Evolutionary conservation across 2,888 invertebrate genomes (phyloP), one percentile per base, ranked within the genome.

Genomic region (Sycophila texana): DNA sequence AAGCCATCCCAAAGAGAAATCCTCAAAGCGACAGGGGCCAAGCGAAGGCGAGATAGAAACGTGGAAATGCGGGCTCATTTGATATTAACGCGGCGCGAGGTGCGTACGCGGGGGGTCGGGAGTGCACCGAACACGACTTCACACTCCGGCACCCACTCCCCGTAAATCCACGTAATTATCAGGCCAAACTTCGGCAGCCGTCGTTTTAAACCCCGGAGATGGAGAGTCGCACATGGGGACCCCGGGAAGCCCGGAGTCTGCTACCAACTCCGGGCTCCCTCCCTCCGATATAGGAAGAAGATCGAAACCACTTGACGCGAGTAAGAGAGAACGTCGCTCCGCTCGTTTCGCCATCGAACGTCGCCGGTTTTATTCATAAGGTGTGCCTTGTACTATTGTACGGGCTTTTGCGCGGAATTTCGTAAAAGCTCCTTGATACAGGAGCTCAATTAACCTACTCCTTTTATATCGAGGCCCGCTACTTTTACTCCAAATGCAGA

Each of bases 81-180:
- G 89, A 88, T 90, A 90, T 90, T 90, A 89, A 84, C 85, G 84
- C 84, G 83, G 83, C 82, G 83, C 85, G 67, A 67, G 75, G 58
- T 57, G 67, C 53, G 86, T 86, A 86, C 83, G 85, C 84, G 85
- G 87, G 88, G 39, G 87, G 88, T 87, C 86, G 85, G 86, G 85
- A 83, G 85, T 84, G 85, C 87, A 88, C 87, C 86, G 89, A 90
- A 90, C 90, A 90, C 88, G 90, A 89, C 88, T 90, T 90, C 88
- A 90, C 90, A 90, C 90, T 90, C 88, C 88, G 89, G 88, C 88
- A 88, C 74, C 75, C 58, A 68, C 68, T 66, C 78, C 80, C 86
- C 84, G 85, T 86, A 87, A 89, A 89, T 90, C 87, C 87, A 87
- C 87, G 87, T 89, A 90, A 90, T 90, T 90, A 90, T 88, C 88